A percentile compares a stretch with the other conserved stretches of the same genome.
phyloP scores from a whole-genome alignment of 2,113 vertebrate genomes.

The Dryoscopus gambensis region DNA sequence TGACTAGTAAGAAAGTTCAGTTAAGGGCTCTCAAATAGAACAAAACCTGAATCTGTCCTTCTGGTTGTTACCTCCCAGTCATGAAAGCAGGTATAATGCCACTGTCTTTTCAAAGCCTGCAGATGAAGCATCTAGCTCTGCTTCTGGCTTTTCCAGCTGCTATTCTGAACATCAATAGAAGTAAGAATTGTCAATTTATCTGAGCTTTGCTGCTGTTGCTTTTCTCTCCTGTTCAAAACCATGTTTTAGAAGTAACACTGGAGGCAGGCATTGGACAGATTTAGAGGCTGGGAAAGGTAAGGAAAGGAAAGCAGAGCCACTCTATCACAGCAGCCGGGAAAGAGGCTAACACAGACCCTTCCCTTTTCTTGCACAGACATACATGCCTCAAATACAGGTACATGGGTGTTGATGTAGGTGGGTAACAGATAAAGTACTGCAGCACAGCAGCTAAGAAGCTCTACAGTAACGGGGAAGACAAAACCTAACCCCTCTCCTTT shows the following conservation, averaged over 20 bases:
- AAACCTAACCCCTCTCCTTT: background rate
- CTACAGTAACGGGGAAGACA: background rate
- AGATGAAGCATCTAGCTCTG: background rate
- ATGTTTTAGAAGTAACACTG: background rate
- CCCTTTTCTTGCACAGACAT: background rate
- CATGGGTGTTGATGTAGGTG: accelerated
- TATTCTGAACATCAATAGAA: conserved; percentile 1
- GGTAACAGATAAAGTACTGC: background rate
- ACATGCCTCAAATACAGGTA: background rate
- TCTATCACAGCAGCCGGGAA: background rate
- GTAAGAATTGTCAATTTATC: conserved; percentile 2
- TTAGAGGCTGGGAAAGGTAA: background rate
- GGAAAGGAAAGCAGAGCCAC: background rate
- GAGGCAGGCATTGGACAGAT: background rate
- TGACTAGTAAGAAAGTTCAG: background rate
- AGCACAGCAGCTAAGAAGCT: background rate
- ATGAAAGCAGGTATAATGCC: background rate
- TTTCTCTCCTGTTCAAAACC: conserved; percentile 4
- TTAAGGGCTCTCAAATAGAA: background rate
- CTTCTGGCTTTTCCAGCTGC: background rate
- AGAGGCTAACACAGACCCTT: background rate
- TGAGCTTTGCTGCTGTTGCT: background rate
- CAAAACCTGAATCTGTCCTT: background rate
- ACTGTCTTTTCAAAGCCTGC: background rate
- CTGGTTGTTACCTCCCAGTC: background rate